phyloP scores from a whole-genome alignment of 2,888 invertebrate genomes.

The Leucania comma region DNA sequence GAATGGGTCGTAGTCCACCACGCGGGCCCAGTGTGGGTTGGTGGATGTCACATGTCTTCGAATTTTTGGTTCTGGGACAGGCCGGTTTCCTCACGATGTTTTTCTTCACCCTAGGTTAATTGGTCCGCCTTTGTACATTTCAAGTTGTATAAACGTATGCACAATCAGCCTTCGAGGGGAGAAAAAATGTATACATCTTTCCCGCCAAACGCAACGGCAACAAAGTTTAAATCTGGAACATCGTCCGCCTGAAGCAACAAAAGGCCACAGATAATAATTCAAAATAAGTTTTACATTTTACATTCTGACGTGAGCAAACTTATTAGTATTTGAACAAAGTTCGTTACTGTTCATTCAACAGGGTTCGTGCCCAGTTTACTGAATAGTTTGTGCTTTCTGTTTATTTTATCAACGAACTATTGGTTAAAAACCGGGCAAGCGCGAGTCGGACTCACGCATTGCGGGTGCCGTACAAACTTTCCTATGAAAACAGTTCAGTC shows the following conservation, averaged over 20 bases:
- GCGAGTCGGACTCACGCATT: too few relatives aligned
- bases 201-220: neutral
- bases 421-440: conserved; percentile 12
- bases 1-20: too few relatives aligned
- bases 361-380: conserved; percentile 28
- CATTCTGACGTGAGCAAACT: conserved; percentile 39
- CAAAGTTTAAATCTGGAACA: conserved; percentile 31
- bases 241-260: conserved; percentile 10
- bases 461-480: too few relatives aligned
- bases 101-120: too few relatives aligned
- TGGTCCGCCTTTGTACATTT: too few relatives aligned
- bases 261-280: conserved; percentile 42
- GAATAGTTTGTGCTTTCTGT: conserved; percentile 36
- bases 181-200: neutral
- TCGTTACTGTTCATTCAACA: conserved; percentile 48
- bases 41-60: too few relatives aligned
- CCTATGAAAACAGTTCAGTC: too few relatives aligned
- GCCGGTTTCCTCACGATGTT: too few relatives aligned
- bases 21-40: too few relatives aligned
- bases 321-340: conserved; percentile 43
- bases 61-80: too few relatives aligned
- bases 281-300: conserved; percentile 47
- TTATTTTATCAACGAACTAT: conserved; percentile 33
- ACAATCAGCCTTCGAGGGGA: too few relatives aligned
- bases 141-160: too few relatives aligned